phyloP scores from a whole-genome alignment of 2,113 vertebrate genomes.

The Sinocyclocheilus maitianheensis region DNA sequence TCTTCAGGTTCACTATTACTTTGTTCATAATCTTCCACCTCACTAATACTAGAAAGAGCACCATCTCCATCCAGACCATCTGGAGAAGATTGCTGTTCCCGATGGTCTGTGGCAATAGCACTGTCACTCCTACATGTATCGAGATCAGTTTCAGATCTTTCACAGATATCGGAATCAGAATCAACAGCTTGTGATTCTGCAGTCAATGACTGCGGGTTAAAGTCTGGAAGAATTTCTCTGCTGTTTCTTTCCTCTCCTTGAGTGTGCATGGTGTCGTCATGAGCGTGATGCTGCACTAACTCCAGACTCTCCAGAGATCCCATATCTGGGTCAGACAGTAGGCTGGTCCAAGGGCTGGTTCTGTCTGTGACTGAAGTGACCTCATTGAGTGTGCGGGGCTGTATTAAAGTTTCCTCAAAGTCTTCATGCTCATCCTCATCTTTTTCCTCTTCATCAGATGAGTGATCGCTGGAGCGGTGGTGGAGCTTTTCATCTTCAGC shows the following conservation, averaged over 20 bases:
- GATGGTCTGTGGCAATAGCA: conserved; percentile 4
- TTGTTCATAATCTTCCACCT: background rate
- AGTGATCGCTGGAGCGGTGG: background rate
- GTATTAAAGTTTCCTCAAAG: conserved; percentile 87
- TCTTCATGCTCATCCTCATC: conserved; percentile 74
- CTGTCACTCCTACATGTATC: conserved; percentile 47
- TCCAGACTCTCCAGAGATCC: conserved; percentile 62
- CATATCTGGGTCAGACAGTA: conserved; percentile 80
- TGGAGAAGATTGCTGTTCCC: background rate
- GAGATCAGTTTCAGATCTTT: conserved; percentile 43
- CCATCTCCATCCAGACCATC: conserved; percentile 4
- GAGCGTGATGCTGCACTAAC: conserved; percentile 6
- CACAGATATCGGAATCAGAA: conserved; percentile 45
- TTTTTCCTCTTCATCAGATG: conserved; percentile 24
- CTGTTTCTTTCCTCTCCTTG: conserved; percentile 25
- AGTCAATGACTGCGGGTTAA: background rate
- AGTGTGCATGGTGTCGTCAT: conserved; percentile 4
- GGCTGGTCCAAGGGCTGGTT: conserved; percentile 94
- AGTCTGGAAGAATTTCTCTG: background rate
- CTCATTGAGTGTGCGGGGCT: conserved; percentile 87
- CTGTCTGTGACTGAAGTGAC: conserved; percentile 83
- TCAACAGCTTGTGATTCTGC: background rate
- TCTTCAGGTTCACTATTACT: conserved; percentile 29
- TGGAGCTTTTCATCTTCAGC: conserved; percentile 47
- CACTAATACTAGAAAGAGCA: conserved; percentile 21